A percentile compares a stretch with the other conserved stretches of the same genome.
Evolutionary conservation across 2,113 vertebrate species (phyloP).

Genomic region (Poeciliopsis retropinna): DNA sequence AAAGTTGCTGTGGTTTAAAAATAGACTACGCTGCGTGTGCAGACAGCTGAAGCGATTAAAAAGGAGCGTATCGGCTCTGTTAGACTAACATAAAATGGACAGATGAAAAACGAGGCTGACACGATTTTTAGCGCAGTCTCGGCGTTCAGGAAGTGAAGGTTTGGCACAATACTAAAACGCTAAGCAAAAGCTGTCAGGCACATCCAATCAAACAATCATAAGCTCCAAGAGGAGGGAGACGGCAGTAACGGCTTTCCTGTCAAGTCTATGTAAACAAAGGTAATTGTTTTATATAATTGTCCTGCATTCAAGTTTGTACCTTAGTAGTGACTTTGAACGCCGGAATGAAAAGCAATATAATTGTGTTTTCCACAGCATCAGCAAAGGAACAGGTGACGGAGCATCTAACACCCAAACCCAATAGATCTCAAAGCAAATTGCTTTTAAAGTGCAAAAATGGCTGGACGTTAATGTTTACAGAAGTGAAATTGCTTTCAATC

Average conservation of each 20-base stretch:
- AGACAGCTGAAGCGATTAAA: constrained; percentile 6
- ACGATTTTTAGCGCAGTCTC: background rate
- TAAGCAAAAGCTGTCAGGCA: background rate
- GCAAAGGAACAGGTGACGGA: background rate
- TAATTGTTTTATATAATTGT: background rate
- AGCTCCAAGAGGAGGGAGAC: background rate
- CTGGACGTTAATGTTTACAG: background rate
- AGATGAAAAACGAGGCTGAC: background rate
- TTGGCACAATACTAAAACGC: constrained; percentile 4
- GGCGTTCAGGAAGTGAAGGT: background rate
- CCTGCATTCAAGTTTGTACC: background rate
- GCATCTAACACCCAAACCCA: background rate
- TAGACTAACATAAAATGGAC: constrained; percentile 2
- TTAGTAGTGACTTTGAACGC: background rate
- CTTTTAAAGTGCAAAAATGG: too few relatives aligned
- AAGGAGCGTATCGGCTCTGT: background rate
- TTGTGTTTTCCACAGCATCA: constrained; percentile 1
- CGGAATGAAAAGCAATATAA: background rate
- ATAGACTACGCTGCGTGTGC: background rate
- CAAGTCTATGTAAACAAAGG: background rate
- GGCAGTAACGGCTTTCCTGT: background rate
- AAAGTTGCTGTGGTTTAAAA: background rate
- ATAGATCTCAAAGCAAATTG: background rate
- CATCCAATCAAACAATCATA: constrained; percentile 12
- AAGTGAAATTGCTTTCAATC: background rate